Conservation (phyloP, 2,113 vertebrate species). For the Antechinus stuartii region DNA sequence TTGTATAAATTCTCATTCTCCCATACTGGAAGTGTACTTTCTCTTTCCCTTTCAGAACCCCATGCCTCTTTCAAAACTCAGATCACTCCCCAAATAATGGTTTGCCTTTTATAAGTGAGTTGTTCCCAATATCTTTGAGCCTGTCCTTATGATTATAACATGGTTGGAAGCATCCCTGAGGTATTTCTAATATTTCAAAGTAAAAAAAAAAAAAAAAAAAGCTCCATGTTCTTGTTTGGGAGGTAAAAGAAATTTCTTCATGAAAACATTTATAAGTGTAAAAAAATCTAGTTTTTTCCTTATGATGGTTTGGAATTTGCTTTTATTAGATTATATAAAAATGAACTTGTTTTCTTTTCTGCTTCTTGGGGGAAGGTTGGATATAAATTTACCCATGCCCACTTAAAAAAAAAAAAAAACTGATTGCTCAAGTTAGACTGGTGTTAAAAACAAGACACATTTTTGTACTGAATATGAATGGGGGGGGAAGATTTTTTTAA, state of each 20-base stretch:
- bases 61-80: background rate
- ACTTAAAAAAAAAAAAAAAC: constrained; percentile 52
- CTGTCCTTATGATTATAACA: constrained; percentile 61
- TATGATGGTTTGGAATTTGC: constrained; percentile 32
- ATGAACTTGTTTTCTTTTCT: constrained; percentile 68
- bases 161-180: background rate
- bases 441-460: background rate
- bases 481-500: background rate
- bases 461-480: background rate
- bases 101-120: constrained; percentile 42
- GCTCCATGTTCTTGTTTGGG: background rate
- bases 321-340: constrained; percentile 71
- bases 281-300: constrained; percentile 47
- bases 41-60: background rate
- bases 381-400: constrained; percentile 47
- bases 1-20: background rate
- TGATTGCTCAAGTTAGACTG: constrained; percentile 48
- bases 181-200: background rate
- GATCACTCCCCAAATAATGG: constrained; percentile 1
- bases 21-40: background rate
- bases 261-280: constrained; percentile 51
- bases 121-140: constrained; percentile 44
- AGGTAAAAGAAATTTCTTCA: constrained; percentile 38
- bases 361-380: constrained; percentile 48
- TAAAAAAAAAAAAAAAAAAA: background rate